Base-by-base conservation (phyloP, 2,888 invertebrate species). In the Synergus japonicus region DNA sequence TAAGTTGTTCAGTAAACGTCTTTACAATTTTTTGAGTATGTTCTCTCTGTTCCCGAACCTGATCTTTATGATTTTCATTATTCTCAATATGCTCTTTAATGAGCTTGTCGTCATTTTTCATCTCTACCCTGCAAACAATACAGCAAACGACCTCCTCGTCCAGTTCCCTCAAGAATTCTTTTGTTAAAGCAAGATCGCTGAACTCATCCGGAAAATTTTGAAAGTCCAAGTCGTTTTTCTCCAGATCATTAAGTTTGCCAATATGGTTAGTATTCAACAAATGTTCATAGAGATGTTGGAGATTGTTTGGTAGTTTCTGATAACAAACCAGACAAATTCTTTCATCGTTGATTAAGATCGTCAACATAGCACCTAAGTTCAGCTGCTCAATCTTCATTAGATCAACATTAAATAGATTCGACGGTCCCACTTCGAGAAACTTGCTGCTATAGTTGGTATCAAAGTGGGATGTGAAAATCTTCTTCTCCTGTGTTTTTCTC, bases 281-380 rank as follows among this genome's bases (percentile, higher is more conserved):
- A 79, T 89, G 89, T 64, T 88, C 88, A 78, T 86, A 86, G 49
- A 85, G 83, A 43, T 76, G 76, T 64, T 84, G 82, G 0, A 81
- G 46, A 7, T 85, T 83, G 76, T 82, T 85, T 0, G 46, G 13
- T 8, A 87, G 79, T 13, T 67, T 82, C 76, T 77, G 77, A n/a
- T 85, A 84, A 79, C 90, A 89, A 29, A 87, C 78, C 41, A 90
- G 81, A 64, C 90, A 90, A 4, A 78, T 43, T 41, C 79, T 77
- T 8, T 82, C 77, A 29, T 79, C 76, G 43, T 83, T 73, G 54
- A 82, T 79, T 2, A 82, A 79, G 22, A 79, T 80, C 22, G 84
- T 83, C 13, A 86, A 81, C 76, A 76, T 76, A 46, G 85, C 73
- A 73, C 84, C 83, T 44, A 83, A 80, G 41, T 85, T 37, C 15